Base-by-base conservation (phyloP, 2,888 invertebrate species). In the Pheosia gnoma region DNA sequence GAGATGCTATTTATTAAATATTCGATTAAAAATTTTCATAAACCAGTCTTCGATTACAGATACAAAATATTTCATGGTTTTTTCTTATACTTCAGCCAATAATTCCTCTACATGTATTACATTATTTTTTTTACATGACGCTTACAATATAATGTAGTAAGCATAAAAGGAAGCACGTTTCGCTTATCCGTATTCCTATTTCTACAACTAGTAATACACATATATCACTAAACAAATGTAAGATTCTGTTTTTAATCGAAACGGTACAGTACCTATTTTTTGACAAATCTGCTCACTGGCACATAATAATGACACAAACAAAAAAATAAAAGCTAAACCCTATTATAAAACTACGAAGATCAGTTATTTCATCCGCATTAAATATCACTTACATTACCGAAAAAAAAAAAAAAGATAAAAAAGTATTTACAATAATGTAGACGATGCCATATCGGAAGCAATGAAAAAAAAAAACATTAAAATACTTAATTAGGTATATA, bases 231-330 rank as follows among this genome's bases (percentile, higher is more conserved):
- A 74, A 75, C 61, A 64, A 25, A 36, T 57, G 57, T 71, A 71
- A 70, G 72, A 72, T 74, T 71, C 69, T 73, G 66, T 71, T 67
- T 68, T 66, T 70, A 77, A 72, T 77, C 71, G 72, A 70, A 71
- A 76, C 75, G 76, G 75, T 76, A 80, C 79, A 77, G 70, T 73
- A n/a, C n/a, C n/a, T n/a, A 69, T 67, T 67, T 59, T 62, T 67
- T 52, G 66, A 65, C 64, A 70, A 77, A 71, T 81, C 80, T 84
- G 90, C 90, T 85, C 90, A 81, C 91, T 92, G 92, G 92, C 92
- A 92, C 91, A 85, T 86, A 77, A 83, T 72, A 80, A 93, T 92
- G 92, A 92, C 92, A 92, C 92, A 89, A 82, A 80, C 82, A 79
- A 77, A 77, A 76, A 81, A 77, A 64, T 80, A 82, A 71, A 73